Evolutionary conservation across 2,888 invertebrate species (phyloP), one percentile per base, ranked within the genome.

Genomic region (Melanostoma scalare): DNA sequence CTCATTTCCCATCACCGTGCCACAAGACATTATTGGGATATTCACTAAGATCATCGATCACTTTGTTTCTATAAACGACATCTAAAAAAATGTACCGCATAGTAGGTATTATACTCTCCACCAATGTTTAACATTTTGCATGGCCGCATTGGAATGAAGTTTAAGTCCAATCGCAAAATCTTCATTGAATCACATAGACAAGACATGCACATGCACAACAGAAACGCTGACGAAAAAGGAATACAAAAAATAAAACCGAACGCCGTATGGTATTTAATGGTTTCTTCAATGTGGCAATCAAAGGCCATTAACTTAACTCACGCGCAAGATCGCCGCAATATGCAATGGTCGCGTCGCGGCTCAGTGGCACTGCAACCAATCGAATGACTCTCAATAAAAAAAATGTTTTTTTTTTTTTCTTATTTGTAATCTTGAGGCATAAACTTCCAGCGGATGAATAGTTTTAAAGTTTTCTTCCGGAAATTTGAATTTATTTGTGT

Each of bases 141-240:
- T 63, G 3, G 50, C 73, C 58, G 35, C 68, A 73, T 74, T 42
- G 77, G 58, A 73, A 78, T 58, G 58, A 82, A 78, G 82, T 78
- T 82, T 73, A 78, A 82, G 82, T 69, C 78, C 82, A 82, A 82
- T 82, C 82, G 50, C 4, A 73, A 63, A 56, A 82, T 82, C 77
- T 73, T 67, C 53, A 31, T 60, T 50, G 8, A 71, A 65, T 68
- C 35, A 56, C 20, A 44, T 8, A 53, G 65, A 48, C 63, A 60
- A 63, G 30, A 30, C 4, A 63, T 30, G n/a, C 38, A 63, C 10
- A 50, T 6, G 36, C 65, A 65, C 52, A 61, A 52, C 72, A 72
- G 61, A 68, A 72, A 68, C 81, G 60, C 31, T 61, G 61, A 72
- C 36, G 52, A 65, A 71, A 71, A 76, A 60, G 69, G 71, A 65